These are phyloP conservation scores for Lysiphlebus fabarum DNA, from an alignment of 1,140 invertebrate genomes.

Conservation along the genomic window DNA sequence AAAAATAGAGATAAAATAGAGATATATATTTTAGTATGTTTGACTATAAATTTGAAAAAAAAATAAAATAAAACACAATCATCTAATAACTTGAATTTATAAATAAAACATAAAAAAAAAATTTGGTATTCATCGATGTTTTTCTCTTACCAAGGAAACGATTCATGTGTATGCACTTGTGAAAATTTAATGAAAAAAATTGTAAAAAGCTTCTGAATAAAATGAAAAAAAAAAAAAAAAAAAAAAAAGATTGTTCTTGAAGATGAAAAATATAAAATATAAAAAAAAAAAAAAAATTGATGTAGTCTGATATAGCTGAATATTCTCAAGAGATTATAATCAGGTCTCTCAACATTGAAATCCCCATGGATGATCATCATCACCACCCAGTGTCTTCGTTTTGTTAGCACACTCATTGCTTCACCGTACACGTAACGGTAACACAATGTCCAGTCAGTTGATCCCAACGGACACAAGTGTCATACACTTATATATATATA, in stretches of 20 bases:
- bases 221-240: not conserved
- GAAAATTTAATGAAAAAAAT: not conserved
- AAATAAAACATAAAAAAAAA: conserved; percentile 30
- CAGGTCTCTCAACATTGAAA: not conserved
- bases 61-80: conserved; percentile 7
- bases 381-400: not conserved
- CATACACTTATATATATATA: conserved; percentile 17
- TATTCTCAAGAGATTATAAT: conserved; percentile 6
- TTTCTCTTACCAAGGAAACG: conserved; percentile 10
- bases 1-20: conserved; percentile 1
- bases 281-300: not conserved
- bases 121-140: conserved; percentile 28
- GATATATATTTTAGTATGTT: conserved; percentile 22
- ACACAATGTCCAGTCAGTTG: conserved; percentile 10
- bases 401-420: not conserved
- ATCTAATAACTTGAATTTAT: conserved; percentile 29
- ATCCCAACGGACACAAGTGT: conserved; percentile 16
- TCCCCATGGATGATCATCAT: conserved; percentile 9
- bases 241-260: not conserved
- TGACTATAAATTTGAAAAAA: conserved; percentile 30
- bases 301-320: not conserved
- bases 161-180: conserved; percentile 9
- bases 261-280: not conserved
- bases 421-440: conserved; percentile 18
- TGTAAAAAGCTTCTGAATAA: not conserved